phyloP scores from a whole-genome alignment of 2,113 vertebrate genomes.

The Pachypanchax playfairii region DNA sequence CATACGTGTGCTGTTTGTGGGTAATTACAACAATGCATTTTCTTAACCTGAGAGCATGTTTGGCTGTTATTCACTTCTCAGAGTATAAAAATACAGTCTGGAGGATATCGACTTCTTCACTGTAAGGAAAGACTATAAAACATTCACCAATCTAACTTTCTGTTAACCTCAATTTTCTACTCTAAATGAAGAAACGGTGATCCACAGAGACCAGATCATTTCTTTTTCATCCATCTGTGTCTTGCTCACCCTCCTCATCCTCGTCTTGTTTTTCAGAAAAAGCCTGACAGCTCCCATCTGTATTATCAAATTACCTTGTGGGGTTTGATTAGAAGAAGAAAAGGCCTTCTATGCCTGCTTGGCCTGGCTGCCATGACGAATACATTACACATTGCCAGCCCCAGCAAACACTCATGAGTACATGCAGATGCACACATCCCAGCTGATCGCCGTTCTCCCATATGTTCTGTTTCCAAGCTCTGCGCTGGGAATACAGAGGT shows the following conservation, averaged over 20 bases:
- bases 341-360: slow-evolving; percentile 52
- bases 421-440: slow-evolving; percentile 33
- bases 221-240: slow-evolving; percentile 26
- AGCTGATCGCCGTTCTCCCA: slow-evolving; percentile 56
- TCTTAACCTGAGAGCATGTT: slow-evolving; percentile 24
- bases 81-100: slow-evolving; percentile 14
- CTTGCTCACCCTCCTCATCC: slow-evolving; percentile 41
- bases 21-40: slow-evolving; percentile 16
- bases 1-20: slow-evolving; percentile 7
- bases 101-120: slow-evolving; percentile 8
- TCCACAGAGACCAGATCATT: slow-evolving; percentile 39
- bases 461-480: slow-evolving; percentile 41
- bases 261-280: slow-evolving; percentile 46
- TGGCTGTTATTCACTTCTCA: slow-evolving; percentile 9
- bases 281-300: slow-evolving; percentile 60
- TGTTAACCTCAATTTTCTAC: slow-evolving; percentile 24
- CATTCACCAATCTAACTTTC: slow-evolving; percentile 3
- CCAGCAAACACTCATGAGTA: slow-evolving; percentile 3
- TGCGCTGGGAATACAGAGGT: slow-evolving; percentile 24
- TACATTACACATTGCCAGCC: slow-evolving; percentile 45
- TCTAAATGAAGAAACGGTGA: slow-evolving; percentile 34
- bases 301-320: slow-evolving; percentile 60
- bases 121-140: slow-evolving; percentile 10
- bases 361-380: slow-evolving; percentile 54
- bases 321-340: slow-evolving; percentile 51